Percentiles rank a stretch among this genome's conserved stretches.
Conservation (phyloP, 2,113 vertebrate genomes). For the Oreochromis niloticus region DNA sequence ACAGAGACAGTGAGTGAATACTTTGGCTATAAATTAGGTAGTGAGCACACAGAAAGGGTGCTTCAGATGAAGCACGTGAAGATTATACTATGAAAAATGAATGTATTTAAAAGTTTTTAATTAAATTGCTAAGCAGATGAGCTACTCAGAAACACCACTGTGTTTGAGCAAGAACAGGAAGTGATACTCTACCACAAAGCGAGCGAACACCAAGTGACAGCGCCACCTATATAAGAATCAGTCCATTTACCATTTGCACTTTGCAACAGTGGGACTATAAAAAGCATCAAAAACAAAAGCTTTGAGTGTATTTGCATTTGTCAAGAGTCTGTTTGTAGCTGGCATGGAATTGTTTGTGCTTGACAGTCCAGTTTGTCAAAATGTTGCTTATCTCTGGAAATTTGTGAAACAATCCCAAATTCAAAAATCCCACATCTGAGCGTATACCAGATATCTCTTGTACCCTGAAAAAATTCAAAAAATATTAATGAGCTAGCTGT, state of each 20-base stretch:
- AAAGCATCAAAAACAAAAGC: neutral
- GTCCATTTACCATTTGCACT: neutral
- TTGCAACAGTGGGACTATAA: neutral
- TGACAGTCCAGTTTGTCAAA: neutral
- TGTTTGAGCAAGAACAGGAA: no score
- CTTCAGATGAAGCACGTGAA: no score
- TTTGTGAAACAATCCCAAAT: neutral
- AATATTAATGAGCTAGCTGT: neutral
- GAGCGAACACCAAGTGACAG: no score
- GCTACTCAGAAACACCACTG: no score
- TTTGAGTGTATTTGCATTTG: neutral
- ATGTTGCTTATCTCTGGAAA: neutral
- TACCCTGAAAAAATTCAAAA: neutral
- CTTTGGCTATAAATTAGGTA: no score
- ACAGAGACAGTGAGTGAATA: no score
- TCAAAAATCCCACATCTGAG: neutral
- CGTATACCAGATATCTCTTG: neutral
- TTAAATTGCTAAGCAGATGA: no score
- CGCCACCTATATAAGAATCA: neutral
- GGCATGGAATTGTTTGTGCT: neutral
- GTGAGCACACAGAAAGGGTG: no score
- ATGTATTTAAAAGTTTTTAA: no score
- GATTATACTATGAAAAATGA: no score
- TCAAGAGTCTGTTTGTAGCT: neutral
- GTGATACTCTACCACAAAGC: no score